phyloP scores from a whole-genome alignment of 2,888 invertebrate species.

The Cephus sareptanus region DNA sequence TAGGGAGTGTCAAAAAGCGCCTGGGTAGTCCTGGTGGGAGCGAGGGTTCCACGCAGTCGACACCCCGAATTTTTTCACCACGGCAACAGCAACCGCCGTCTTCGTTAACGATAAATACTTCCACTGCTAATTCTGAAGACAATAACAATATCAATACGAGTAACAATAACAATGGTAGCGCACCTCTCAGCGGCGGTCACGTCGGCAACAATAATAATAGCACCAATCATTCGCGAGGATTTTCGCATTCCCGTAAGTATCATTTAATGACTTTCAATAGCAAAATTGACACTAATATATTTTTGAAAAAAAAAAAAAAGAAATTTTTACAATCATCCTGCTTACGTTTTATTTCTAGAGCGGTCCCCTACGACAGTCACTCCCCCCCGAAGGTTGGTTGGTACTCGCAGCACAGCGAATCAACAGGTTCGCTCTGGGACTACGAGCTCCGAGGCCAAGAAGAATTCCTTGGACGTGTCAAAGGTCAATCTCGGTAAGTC shows the following conservation, averaged over 20 bases:
- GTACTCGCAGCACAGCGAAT: conserved; percentile 43
- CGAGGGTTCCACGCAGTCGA: conserved; percentile 20
- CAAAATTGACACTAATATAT: not conserved
- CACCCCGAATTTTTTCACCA: conserved; percentile 15
- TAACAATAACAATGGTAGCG: conserved; percentile 4
- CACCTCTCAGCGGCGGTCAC: not conserved
- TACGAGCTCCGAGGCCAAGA: conserved; percentile 56
- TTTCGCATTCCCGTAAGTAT: conserved; percentile 20
- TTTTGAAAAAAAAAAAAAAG: not conserved
- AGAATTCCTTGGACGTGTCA: conserved; percentile 50
- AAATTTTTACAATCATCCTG: not conserved
- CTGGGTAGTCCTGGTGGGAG: conserved; percentile 21
- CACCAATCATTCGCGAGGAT: conserved; percentile 11
- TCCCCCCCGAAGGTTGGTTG: conserved; percentile 53
- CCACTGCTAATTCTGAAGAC: conserved; percentile 4
- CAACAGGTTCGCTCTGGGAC: conserved; percentile 45
- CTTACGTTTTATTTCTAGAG: conserved; percentile 43
- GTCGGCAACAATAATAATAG: conserved; percentile 5
- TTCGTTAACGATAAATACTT: conserved; percentile 5
- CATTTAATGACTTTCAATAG: not conserved
- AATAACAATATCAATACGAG: conserved; percentile 13
- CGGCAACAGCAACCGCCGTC: conserved; percentile 20
- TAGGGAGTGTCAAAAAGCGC: conserved; percentile 18
- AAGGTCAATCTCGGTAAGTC: conserved; percentile 57
- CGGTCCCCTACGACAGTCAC: conserved; percentile 55